Conservation (phyloP, 2,888 invertebrate species). For the Cerastis rubricosa region DNA sequence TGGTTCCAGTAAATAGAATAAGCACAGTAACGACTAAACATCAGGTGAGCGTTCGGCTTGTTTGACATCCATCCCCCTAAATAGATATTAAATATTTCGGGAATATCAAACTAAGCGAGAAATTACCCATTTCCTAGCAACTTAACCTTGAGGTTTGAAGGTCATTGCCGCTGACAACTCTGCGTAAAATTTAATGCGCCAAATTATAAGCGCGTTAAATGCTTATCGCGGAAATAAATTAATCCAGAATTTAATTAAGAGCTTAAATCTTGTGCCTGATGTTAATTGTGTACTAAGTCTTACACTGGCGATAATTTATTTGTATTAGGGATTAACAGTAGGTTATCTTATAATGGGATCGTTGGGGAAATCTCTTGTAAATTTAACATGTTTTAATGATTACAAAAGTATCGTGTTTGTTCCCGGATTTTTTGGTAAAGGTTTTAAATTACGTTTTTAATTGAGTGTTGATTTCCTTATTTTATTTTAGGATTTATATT, state of each 20-base stretch:
- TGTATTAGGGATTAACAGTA: slow-evolving; percentile 20
- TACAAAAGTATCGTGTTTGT: not conserved
- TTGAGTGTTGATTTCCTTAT: not conserved
- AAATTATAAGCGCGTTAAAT: slow-evolving; percentile 59
- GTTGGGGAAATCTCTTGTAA: not conserved
- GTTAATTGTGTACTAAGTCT: slow-evolving; percentile 57
- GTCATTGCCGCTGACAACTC: slow-evolving; percentile 2
- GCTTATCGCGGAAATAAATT: slow-evolving; percentile 72
- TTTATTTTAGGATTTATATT: not conserved
- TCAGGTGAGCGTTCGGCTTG: not conserved
- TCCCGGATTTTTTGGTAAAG: not conserved
- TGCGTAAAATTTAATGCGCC: slow-evolving; percentile 28
- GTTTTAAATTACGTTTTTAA: not conserved
- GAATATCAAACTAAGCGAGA: not conserved
- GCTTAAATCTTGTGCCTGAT: slow-evolving; percentile 60
- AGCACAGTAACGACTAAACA: not conserved
- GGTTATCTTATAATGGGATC: slow-evolving; percentile 18
- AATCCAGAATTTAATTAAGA: slow-evolving; percentile 71
- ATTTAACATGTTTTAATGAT: not conserved
- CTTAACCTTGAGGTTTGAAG: not conserved
- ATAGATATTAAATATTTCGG: not conserved
- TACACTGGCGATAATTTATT: slow-evolving; percentile 49
- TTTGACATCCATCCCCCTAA: not conserved
- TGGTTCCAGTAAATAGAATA: not conserved
- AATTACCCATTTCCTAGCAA: not conserved